Evolutionary conservation across 1,140 invertebrate species (phyloP), one percentile per base, ranked within the genome.

Genomic region (Tetramorium parvispinum): DNA sequence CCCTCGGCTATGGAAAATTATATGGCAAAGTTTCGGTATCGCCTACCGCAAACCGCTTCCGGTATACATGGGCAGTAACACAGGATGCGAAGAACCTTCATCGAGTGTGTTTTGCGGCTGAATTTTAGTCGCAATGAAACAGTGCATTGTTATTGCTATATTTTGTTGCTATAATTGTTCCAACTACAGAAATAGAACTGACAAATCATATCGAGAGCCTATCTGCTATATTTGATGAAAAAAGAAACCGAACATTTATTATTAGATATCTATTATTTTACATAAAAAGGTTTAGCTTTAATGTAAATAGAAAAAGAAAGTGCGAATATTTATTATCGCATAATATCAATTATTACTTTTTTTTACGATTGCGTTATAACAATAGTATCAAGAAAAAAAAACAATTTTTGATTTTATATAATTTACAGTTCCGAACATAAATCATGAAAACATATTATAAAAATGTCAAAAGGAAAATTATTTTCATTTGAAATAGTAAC

Each of bases 11-110:
- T 21, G 71, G 85, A 46, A 70, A 87, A 88, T 88, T 88, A 88
- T 87, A 78, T 78, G 86, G 59, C 65, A 77, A 68, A 87, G 76
- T 79, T 75, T 88, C 51, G 37, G 37, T 76, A 53, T 71, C 71
- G 32, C 10, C 51, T 37, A 75, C 71, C 65, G n/a, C 53, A 24
- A n/a, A n/a, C 32, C 53, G 53, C 32, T 75, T 75, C n/a, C 32
- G 13, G 32, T 57, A 32, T 16, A 75, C 32, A 24, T 40, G 10
- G n/a, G 11, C 13, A 21, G 37, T 8, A 24, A 24, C 13, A 21
- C 32, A n/a, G 37, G 5, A 7, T 16, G 65, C 49, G 21, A 68
- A 75, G 37, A 55, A 75, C 53, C 4, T n/a, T 21, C 71, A 32
- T 57, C 49, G 49, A 37, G 70, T 13, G n/a, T 73, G 32, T 73